Conservation (phyloP, 2,888 invertebrate genomes). For the Patella ulyssiponensis region DNA sequence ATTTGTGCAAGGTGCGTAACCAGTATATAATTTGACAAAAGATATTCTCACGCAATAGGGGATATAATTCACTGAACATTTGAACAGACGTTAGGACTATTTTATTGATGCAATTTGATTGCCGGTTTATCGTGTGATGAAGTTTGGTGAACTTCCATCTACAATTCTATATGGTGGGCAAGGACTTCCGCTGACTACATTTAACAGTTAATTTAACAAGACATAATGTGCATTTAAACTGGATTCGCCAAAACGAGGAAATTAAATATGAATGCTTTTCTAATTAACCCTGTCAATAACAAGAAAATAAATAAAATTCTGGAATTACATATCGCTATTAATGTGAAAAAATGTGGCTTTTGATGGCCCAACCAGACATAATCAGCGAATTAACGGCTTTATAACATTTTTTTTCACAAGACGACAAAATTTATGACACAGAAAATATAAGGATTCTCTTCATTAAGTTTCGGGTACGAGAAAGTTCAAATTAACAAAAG, state of each 20-base stretch:
- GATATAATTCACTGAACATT: no score
- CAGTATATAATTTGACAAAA: no score
- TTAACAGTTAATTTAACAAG: not conserved
- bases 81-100: no score
- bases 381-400: constrained; percentile 2
- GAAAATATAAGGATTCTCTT: constrained; percentile 2
- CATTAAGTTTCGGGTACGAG: not conserved
- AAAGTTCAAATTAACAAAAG: no score
- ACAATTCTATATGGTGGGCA: no score
- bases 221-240: not conserved
- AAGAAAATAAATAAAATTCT: constrained; percentile 11
- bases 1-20: not conserved
- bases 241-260: not conserved
- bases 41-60: no score
- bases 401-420: constrained; percentile 5
- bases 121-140: no score
- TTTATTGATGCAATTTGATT: no score
- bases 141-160: no score
- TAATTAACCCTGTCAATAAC: constrained; percentile 5
- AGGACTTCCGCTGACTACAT: not conserved
- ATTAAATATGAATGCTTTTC: constrained; percentile 6
- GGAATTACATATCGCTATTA: constrained; percentile 2
- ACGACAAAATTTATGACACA: constrained; percentile 12
- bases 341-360: constrained; percentile 1
- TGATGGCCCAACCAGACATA: not conserved